Percentiles rank a stretch among this genome's conserved stretches.
phyloP scores from a whole-genome alignment of 2,888 invertebrate genomes.

The Apodemia hepburni region DNA sequence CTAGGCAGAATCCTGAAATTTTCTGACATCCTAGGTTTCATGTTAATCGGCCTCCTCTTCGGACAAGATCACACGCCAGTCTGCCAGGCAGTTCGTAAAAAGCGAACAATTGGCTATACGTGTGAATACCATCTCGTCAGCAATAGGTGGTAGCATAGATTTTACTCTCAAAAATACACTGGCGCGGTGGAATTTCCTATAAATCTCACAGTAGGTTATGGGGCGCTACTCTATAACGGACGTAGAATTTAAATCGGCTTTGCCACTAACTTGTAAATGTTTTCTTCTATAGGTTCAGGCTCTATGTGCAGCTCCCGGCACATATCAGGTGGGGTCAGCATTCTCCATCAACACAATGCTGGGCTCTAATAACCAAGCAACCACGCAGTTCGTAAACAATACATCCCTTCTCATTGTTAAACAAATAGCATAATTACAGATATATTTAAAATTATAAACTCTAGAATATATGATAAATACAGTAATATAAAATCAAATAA shows the following conservation, averaged over 20 bases:
- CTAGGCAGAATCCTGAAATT: too few relatives aligned
- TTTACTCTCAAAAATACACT: too few relatives aligned
- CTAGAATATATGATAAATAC: not conserved
- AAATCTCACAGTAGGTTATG: too few relatives aligned
- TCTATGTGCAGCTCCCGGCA: slow-evolving; percentile 82
- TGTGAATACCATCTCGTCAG: too few relatives aligned
- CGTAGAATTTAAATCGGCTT: not conserved
- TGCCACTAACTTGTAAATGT: not conserved
- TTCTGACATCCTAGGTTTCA: too few relatives aligned
- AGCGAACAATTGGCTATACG: too few relatives aligned
- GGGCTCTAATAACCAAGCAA: slow-evolving; percentile 37
- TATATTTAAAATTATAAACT: not conserved
- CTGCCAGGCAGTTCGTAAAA: too few relatives aligned
- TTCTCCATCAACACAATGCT: slow-evolving; percentile 59
- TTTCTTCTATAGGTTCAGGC: slow-evolving; percentile 74
- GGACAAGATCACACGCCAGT: too few relatives aligned
- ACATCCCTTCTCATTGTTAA: slow-evolving; percentile 62
- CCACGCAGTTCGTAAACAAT: slow-evolving; percentile 48
- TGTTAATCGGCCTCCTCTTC: too few relatives aligned
- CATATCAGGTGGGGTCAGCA: slow-evolving; percentile 83
- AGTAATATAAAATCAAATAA: not conserved
- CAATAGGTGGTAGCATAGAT: too few relatives aligned
- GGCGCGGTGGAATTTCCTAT: too few relatives aligned
- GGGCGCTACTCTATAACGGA: too few relatives aligned
- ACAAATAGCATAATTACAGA: slow-evolving; percentile 36